Percentiles rank a stretch among this genome's conserved stretches.
Conservation (phyloP, 1,140 invertebrate genomes). For the Zelostemma sp. region DNA sequence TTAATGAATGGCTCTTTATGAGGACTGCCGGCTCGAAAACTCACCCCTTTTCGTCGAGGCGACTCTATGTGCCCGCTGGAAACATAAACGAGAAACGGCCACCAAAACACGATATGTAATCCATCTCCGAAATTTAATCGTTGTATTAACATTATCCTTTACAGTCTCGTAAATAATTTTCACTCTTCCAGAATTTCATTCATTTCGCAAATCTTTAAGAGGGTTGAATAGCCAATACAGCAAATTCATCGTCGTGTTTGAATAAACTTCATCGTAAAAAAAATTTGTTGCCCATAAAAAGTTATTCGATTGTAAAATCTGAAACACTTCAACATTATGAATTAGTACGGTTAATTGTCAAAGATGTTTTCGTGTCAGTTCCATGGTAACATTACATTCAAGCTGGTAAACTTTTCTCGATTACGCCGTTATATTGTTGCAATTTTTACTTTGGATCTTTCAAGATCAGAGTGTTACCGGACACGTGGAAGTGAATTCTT, state of each 20-base stretch:
- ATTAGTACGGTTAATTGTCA: too few relatives aligned
- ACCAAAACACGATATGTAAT: slow-evolving; percentile 45
- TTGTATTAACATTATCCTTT: slow-evolving; percentile 41
- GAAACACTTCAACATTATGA: too few relatives aligned
- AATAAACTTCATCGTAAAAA: too few relatives aligned
- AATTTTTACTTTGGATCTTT: slow-evolving; percentile 35
- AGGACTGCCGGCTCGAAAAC: slow-evolving; percentile 57
- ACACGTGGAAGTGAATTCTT: slow-evolving; percentile 40
- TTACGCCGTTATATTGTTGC: slow-evolving; percentile 31
- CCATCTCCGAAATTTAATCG: slow-evolving; percentile 44
- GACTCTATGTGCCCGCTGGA: slow-evolving; percentile 25
- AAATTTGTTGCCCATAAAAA: too few relatives aligned
- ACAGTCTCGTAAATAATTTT: slow-evolving; percentile 40
- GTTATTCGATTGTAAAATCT: too few relatives aligned
- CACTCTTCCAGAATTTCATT: slow-evolving; percentile 24
- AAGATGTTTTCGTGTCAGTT: too few relatives aligned
- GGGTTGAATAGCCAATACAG: too few relatives aligned
- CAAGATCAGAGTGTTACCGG: slow-evolving; percentile 31
- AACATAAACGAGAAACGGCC: slow-evolving; percentile 43
- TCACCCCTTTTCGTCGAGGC: slow-evolving; percentile 50
- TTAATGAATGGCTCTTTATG: slow-evolving; percentile 59
- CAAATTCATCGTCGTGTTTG: too few relatives aligned
- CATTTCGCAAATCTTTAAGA: not conserved
- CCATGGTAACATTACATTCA: too few relatives aligned
- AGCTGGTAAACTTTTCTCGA: slow-evolving; percentile 29